phyloP scores from a whole-genome alignment of 2,113 vertebrate genomes.

The Myotis brandtii region DNA sequence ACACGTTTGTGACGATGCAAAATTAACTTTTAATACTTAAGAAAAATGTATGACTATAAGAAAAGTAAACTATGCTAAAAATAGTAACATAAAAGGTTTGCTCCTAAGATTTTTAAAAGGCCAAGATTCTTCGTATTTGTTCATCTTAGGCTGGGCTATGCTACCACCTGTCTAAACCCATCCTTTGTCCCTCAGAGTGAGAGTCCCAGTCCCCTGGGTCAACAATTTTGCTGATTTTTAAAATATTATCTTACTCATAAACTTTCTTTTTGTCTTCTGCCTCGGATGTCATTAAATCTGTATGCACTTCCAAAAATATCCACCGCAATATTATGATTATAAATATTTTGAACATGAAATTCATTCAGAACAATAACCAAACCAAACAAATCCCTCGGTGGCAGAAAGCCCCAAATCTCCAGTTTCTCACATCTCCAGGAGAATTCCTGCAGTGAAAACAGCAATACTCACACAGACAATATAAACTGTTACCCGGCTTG shows the following conservation, averaged over 20 bases:
- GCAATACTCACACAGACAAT: slow-evolving; percentile 81
- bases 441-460: slow-evolving; percentile 80
- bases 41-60: background rate
- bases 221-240: slow-evolving; percentile 46
- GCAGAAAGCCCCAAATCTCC: slow-evolving; percentile 69
- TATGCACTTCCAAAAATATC: slow-evolving; percentile 68
- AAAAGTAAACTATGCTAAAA: slow-evolving; percentile 63
- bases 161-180: slow-evolving; percentile 31
- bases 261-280: slow-evolving; percentile 57
- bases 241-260: slow-evolving; percentile 65
- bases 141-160: background rate
- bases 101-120: background rate
- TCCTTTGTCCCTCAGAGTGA: background rate
- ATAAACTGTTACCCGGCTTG: slow-evolving; percentile 82
- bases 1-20: background rate
- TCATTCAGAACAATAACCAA: slow-evolving; percentile 80
- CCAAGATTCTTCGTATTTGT: slow-evolving; percentile 26
- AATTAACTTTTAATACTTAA: slow-evolving; percentile 18
- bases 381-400: slow-evolving; percentile 74
- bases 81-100: slow-evolving; percentile 25
- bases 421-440: slow-evolving; percentile 79
- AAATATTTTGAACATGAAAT: slow-evolving; percentile 79
- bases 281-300: slow-evolving; percentile 60
- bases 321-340: slow-evolving; percentile 74
- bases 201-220: background rate